Evolutionary conservation across 2,113 vertebrate genomes (phyloP), one percentile per base, ranked within the genome.

Genomic region (Thymallus thymallus): DNA sequence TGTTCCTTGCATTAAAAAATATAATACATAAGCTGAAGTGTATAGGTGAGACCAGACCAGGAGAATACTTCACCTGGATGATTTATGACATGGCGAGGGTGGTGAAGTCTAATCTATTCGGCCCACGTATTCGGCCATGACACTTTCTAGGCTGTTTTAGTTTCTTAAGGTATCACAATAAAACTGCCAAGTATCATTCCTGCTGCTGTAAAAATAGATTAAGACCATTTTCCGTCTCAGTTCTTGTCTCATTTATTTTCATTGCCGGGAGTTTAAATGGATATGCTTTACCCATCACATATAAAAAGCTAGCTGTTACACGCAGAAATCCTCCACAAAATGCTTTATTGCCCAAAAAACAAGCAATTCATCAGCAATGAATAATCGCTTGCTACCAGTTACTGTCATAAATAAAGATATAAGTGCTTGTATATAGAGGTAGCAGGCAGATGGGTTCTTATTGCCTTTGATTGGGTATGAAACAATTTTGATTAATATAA

Each of bases 171-270:
- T 61, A 76, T 78, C 48, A 75, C 69, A 80, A 73, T 87, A 81
- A 87, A 87, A 77, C 67, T 32, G 65, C 65, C 51, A 45, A 64
- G 64, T 60, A 41, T 80, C 73, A 76, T 76, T 75, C 73, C 10
- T 71, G 16, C 35, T 41, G 48, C 74, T 76, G 80, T 85, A 78
- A 83, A 87, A 66, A 86, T 76, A 82, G 68, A 86, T 82, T 72
- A 62, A 72, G 45, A 75, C 85, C 73, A 87, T 91, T 88, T 91
- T 87, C 76, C 9, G 35, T 41, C 77, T 85, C 74, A 87, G 90
- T 89, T 91, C 86, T 74, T 77, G 72, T 86, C 72, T 78, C 60
- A 69, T 78, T 87, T 76, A 83, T 84, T 88, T 89, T 79, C 77
- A 84, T 41, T 10, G 35, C 35, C 9, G 35, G 35, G 9, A 41